Evolutionary conservation across 2,888 invertebrate species (phyloP), one percentile per base, ranked within the genome.

Genomic region (Sphaeridia pumilis): DNA sequence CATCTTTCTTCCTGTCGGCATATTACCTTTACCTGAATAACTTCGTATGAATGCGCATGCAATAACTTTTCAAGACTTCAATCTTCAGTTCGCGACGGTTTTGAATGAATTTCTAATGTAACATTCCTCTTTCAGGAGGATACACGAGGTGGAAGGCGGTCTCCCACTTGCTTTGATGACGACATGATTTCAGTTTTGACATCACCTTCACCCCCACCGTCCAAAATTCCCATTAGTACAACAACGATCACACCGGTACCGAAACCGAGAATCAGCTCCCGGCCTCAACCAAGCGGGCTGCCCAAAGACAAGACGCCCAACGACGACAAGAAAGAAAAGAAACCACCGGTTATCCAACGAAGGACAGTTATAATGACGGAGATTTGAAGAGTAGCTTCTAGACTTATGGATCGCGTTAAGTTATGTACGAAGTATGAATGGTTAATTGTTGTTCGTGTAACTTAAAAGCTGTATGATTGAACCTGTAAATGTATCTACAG

Each of bases 311-410:
- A n/a, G n/a, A n/a, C 53, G 22, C 55, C 54, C 41, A 56, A 55
- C 38, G 55, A 52, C n/a, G n/a, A n/a, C n/a, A n/a, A n/a, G 27
- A 52, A 58, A 26, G 44, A 34, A 27, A 58, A 60, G 46, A 54
- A 58, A n/a, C 58, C 58, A 48, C 59, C 63, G n/a, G 54, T 58
- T 22, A 63, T 63, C 49, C 58, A 58, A 55, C 58, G 63, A 55
- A 57, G 63, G 54, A 63, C 60, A 20, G 60, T 63, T n/a, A 60
- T 63, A 22, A 63, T 59, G 20, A 63, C 63, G 17, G 59, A 63
- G 49, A n/a, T n/a, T n/a, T n/a, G n/a, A n/a, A n/a, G n/a, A n/a
- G n/a, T n/a, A n/a, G n/a, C n/a, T n/a, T n/a, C n/a, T n/a, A n/a
- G n/a, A n/a, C n/a, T n/a, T n/a, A n/a, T n/a, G n/a, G n/a, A n/a